Evolutionary conservation across 2,888 invertebrate genomes (phyloP), one percentile per base, ranked within the genome.

Genomic region (Netelia inedita): DNA sequence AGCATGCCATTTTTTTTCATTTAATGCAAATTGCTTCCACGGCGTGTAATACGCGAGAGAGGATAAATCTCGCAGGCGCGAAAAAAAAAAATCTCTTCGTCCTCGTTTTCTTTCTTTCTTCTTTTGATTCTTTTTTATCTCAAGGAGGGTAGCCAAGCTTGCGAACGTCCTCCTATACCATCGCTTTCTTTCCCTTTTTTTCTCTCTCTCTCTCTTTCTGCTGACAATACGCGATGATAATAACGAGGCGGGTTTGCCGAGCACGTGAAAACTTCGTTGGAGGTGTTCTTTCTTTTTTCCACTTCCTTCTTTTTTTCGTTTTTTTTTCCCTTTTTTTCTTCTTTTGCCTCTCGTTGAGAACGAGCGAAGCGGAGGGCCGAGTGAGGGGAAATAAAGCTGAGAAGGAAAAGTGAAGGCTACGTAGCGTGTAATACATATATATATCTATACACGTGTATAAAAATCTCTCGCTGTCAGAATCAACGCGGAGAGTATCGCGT

Each of bases 401-500:
- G 16, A 57, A 57, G 19, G 16, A 65, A 73, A 73, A 61, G 46
- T 61, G 68, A 46, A 19, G 9, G 16, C 59, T 43, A 21, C 35
- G 57, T 57, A 9, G 43, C 28, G 21, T 35, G 28, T 63, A 50
- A 63, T 55, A 71, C 11, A 28, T 2, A 79, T 66, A 66, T 55
- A 73, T 50, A 61, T 14, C 21, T 28, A 43, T 73, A n/a, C 57
- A 57, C 50, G 11, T 53, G 21, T 1, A 46, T 43, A 35, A 28
- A 28, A 28, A 3, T 16, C 35, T 68, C 61, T 50, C 69, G 57
- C 66, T 59, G 80, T 66, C 46, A 59, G 68, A 57, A 21, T 14
- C 59, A 66, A 68, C 73, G 66, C 59, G 73, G 66, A 41, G 16
- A 59, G 66, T 80, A 80, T 80, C 73, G 66, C 28, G 74, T 87